A percentile compares a stretch with the other conserved stretches of the same genome.
Conservation (phyloP, 2,888 invertebrate genomes). For the Pandemis corylana region DNA sequence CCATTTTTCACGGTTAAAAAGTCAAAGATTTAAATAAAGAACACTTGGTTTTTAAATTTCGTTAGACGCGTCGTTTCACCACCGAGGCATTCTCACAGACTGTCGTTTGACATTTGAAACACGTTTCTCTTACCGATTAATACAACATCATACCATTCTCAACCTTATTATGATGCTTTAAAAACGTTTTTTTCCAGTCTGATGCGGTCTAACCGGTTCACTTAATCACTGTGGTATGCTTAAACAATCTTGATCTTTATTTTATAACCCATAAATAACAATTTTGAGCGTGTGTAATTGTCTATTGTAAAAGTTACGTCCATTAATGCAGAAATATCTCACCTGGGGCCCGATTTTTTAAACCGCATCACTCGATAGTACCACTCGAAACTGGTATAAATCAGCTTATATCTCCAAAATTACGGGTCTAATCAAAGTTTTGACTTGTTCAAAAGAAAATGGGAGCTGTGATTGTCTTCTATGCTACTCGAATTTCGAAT, state of each 20-base stretch:
- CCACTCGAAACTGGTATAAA: too few species aligned
- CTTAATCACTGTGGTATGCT: conserved; percentile 43
- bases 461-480: too few species aligned
- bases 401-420: too few species aligned
- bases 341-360: neutral
- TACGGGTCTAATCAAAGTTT: too few species aligned
- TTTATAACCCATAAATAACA: conserved; percentile 12
- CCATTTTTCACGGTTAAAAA: conserved; percentile 55
- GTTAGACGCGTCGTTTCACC: conserved; percentile 56
- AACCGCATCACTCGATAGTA: too few species aligned
- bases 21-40: conserved; percentile 42
- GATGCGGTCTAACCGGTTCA: conserved; percentile 48
- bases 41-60: conserved; percentile 45
- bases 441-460: too few species aligned
- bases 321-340: conserved; percentile 45
- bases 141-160: conserved; percentile 20
- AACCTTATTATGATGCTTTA: accelerated
- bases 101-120: conserved; percentile 59
- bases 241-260: conserved; percentile 33
- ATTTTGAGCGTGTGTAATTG: conserved; percentile 31
- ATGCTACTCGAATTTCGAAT: too few species aligned
- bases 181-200: conserved; percentile 30
- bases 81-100: conserved; percentile 42
- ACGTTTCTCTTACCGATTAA: conserved; percentile 51
- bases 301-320: conserved; percentile 45